A percentile compares a stretch with the other conserved stretches of the same genome.
These are phyloP conservation scores for Theretra japonica DNA, from an alignment of 2,888 invertebrate genomes.

Conservation along the genomic window DNA sequence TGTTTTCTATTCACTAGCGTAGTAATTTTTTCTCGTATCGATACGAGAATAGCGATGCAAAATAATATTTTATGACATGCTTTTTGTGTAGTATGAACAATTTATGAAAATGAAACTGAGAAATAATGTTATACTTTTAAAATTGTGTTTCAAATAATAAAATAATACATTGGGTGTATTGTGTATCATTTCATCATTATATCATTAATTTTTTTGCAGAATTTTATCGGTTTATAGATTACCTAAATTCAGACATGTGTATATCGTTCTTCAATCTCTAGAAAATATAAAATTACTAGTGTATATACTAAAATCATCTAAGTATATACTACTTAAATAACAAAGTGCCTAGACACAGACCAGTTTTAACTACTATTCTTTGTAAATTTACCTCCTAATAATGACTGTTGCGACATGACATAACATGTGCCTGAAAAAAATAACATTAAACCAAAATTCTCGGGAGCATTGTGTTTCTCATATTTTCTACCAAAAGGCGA, in stretches of 20 bases:
- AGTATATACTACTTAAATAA: conserved; percentile 5
- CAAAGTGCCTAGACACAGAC: not conserved
- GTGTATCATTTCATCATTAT: not conserved
- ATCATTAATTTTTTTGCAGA: not conserved
- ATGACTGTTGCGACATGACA: conserved; percentile 9
- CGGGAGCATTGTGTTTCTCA: not conserved
- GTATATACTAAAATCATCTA: not conserved
- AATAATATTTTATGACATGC: not conserved
- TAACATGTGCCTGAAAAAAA: not conserved
- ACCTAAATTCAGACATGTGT: too few species aligned
- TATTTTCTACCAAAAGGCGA: not conserved
- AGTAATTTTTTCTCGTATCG: not conserved
- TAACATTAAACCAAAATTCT: not conserved
- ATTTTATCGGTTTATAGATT: not conserved
- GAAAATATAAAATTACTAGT: not conserved
- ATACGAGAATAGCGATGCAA: not conserved
- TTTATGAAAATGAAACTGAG: not conserved
- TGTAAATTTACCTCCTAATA: not conserved
- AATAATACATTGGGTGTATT: not conserved
- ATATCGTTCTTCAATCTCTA: too few species aligned
- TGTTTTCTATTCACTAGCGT: not conserved
- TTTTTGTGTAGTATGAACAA: not conserved
- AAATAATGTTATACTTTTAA: too few species aligned
- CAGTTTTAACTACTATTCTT: not conserved
- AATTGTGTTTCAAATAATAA: too few species aligned